A percentile compares a stretch with the other conserved stretches of the same genome.
These are phyloP conservation scores for Doryteuthis pealeii DNA, from an alignment of 1,140 invertebrate species.

Conservation along the genomic window DNA sequence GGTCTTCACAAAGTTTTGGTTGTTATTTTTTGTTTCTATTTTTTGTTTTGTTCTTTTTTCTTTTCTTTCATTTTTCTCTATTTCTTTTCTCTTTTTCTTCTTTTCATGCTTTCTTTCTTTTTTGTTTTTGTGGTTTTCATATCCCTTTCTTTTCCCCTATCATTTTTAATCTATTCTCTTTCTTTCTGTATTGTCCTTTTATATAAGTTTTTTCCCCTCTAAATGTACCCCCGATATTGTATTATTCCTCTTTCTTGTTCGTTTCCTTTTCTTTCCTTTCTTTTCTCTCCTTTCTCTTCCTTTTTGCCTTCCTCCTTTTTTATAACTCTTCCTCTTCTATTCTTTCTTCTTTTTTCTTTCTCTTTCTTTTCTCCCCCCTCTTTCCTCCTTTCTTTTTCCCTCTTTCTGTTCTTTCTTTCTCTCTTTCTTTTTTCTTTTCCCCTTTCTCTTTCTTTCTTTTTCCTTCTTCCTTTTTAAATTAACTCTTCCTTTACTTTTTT, in stretches of 20 bases:
- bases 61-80: conserved; percentile 52
- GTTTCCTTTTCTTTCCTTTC: conserved; percentile 55
- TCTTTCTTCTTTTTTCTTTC: conserved; percentile 43
- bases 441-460: conserved; percentile 18
- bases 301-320: conserved; percentile 23
- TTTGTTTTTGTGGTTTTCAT: no score
- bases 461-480: background rate
- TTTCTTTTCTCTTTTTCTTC: conserved; percentile 18
- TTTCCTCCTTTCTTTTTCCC: conserved; percentile 10
- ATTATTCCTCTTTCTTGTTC: conserved; percentile 63
- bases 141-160: no score
- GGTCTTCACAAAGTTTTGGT: conserved; percentile 4
- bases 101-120: no score
- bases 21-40: conserved; percentile 31
- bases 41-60: conserved; percentile 70
- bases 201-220: conserved; percentile 64
- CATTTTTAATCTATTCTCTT: conserved; percentile 17
- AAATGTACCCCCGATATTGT: conserved; percentile 36
- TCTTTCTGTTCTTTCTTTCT: conserved; percentile 14
- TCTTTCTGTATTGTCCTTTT: conserved; percentile 16
- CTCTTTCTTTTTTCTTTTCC: background rate
- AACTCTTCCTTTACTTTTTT: conserved; percentile 7
- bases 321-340: background rate
- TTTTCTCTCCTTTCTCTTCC: conserved; percentile 9
- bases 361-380: conserved; percentile 29